These are phyloP conservation scores for Drosophila barbarae DNA, from an alignment of 2,888 invertebrate species.

Conservation along the genomic window DNA sequence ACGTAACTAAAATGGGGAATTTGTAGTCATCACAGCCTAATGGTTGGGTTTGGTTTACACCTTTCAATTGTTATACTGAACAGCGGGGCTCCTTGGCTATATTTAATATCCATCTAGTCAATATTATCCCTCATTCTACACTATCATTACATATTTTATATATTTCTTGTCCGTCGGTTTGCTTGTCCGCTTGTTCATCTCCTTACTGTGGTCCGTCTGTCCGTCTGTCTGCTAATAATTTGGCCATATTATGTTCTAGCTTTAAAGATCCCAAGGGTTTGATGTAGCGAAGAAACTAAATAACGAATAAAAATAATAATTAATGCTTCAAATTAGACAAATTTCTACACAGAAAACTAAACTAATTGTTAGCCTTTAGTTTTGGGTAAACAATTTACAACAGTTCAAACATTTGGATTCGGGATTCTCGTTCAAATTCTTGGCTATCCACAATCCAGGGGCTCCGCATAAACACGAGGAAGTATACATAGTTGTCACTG, in stretches of 20 bases:
- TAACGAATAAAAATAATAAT: background rate
- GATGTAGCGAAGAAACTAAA: background rate
- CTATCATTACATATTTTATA: background rate
- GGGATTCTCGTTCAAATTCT: background rate
- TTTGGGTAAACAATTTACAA: background rate
- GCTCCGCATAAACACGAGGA: conserved; percentile 17
- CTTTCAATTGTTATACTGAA: background rate
- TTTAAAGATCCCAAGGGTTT: background rate
- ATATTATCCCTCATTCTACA: background rate
- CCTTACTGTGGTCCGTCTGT: background rate
- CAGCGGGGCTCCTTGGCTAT: too few species aligned
- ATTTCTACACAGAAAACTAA: background rate
- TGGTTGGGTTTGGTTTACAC: background rate
- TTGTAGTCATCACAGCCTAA: conserved; percentile 16
- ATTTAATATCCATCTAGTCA: background rate
- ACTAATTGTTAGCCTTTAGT: background rate
- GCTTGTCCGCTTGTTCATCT: background rate
- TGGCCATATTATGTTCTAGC: background rate
- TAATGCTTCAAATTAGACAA: background rate
- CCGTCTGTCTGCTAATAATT: background rate
- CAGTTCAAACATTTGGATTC: background rate
- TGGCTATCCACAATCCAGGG: background rate
- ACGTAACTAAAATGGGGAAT: conserved; percentile 20
- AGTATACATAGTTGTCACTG: conserved; percentile 1
- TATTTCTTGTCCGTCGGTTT: background rate